Evolutionary conservation across 2,113 vertebrate genomes (phyloP), one percentile per base, ranked within the genome.

Genomic region (Carassius carassius): DNA sequence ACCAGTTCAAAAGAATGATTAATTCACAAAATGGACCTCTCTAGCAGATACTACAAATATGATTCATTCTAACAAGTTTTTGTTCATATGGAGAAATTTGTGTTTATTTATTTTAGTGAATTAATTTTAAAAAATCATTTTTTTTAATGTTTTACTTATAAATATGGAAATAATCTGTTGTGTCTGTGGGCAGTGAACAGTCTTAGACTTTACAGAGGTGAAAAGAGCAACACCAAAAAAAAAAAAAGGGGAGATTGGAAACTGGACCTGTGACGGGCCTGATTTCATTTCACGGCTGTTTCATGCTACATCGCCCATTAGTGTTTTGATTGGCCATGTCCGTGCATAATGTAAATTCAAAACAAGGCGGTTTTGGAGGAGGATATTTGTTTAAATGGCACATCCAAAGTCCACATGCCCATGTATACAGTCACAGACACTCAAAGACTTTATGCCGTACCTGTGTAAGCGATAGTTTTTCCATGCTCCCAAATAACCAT

Each of bases 281-380:
- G 89, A 93, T 90, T 94, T 94, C 92, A 93, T 90, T 94, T 94
- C 92, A 92, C 87, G 91, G 92, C 90, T 90, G 91, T 94, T 94
- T 92, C 91, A 90, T 90, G 94, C 91, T 93, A 92, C 93, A 90
- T 93, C 85, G 85, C 87, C 90, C 90, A 85, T 94, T 90, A 88
- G 88, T 92, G 92, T 93, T 94, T 90, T 90, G 89, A 90, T 94
- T 95, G 93, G 93, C 92, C 78, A 44, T 0, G 3, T 77, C n/a
- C 10, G 10, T 86, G 89, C 86, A 88, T 94, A 93, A 93, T 90
- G 87, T 92, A 91, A 87, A 91, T 94, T 83, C 91, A 86, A 91
- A 92, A 90, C 88, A 91, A 84, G 90, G 88, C 88, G 84, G 89
- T 92, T 93, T 89, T 90, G 87, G 84, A 89, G 88, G 84, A 51